Evolutionary conservation across 1,140 invertebrate genomes (phyloP), one percentile per base, ranked within the genome.

Genomic region (Zaprionus tsacasi): DNA sequence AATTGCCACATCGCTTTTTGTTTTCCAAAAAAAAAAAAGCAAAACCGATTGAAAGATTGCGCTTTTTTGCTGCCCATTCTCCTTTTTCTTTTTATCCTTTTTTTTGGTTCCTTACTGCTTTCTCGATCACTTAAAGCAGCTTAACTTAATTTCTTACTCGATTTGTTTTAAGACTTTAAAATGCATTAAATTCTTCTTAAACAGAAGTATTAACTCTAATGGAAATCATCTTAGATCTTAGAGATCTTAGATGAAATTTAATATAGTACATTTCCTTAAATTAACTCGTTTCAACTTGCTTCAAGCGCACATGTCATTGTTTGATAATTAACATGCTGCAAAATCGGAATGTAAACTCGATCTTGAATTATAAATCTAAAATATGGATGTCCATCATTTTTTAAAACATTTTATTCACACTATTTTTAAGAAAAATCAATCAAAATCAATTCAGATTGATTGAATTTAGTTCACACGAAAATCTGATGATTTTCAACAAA

Each of bases 291-390:
- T 4, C 25, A 35, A 1, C 6, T 8, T 2, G 6, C 40, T 43
- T 43, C n/a, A 43, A 43, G 40, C 40, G 3, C 40, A 43, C n/a
- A 43, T n/a, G n/a, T 43, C 7, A 15, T 43, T 15, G 40, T 5
- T n/a, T 2, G n/a, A 43, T 43, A 43, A 43, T 43, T 43, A 15
- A 6, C 40, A 8, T 8, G 40, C n/a, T n/a, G 6, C 40, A 43
- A 43, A 43, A n/a, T 15, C 40, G 40, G n/a, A 43, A 43, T 55
- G 35, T 36, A 30, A 65, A 15, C 25, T n/a, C 35, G 25, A 54
- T 56, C 36, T 56, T 36, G 40, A 58, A 58, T 58, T 45, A 58
- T 6, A 25, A 67, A 25, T 55, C 43, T n/a, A n/a, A n/a, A n/a
- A n/a, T n/a, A n/a, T n/a, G n/a, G n/a, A n/a, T n/a, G n/a, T n/a